Conservation (phyloP, 2,797 vertebrate species). For the Eleutherodactylus coqui region DNA sequence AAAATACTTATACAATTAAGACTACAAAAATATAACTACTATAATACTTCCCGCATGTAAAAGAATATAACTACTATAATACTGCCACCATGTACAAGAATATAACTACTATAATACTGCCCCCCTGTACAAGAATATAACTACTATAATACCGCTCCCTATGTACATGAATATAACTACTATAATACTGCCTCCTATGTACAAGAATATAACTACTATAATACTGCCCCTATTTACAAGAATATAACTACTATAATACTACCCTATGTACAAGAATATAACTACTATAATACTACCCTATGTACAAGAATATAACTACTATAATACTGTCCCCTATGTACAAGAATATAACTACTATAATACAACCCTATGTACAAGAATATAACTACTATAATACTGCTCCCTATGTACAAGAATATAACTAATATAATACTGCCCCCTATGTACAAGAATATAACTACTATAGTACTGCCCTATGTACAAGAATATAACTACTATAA, state of each 20-base stretch:
- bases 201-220: constrained; percentile 10
- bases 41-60: not conserved
- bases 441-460: too few species aligned
- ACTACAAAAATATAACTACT: not conserved
- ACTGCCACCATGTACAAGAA: not conserved
- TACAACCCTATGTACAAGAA: not conserved
- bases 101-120: constrained; percentile 4
- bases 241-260: too few species aligned
- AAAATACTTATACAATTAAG: not conserved
- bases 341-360: not conserved
- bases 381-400: not conserved
- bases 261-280: not conserved
- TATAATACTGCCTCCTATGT: constrained; percentile 4
- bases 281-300: not conserved
- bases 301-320: not conserved
- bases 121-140: not conserved
- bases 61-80: not conserved
- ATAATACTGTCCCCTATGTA: not conserved
- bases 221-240: not conserved
- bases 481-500: too few species aligned
- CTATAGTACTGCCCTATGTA: too few species aligned
- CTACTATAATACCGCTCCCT: not conserved
- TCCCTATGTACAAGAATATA: too few species aligned
- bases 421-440: too few species aligned
- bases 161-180: not conserved